Conservation (phyloP, 1,140 invertebrate genomes). For the Euura lappo region DNA sequence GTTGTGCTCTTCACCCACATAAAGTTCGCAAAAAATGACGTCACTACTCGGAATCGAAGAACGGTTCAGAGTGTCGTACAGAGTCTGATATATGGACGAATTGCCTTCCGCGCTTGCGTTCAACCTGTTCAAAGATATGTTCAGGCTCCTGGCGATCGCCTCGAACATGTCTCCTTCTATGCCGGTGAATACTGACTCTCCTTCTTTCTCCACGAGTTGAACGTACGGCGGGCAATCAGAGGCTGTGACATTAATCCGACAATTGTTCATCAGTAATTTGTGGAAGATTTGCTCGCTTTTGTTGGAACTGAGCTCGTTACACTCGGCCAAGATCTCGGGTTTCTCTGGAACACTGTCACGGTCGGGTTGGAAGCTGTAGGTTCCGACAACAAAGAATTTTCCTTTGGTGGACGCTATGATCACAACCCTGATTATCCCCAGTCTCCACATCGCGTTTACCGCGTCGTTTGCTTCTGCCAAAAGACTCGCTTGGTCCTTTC, state of each 20-base stretch:
- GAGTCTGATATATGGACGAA: background rate
- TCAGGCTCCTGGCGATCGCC: conserved; percentile 27
- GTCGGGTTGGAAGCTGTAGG: conserved; percentile 25
- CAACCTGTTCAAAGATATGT: conserved; percentile 29
- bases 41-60: conserved; percentile 28
- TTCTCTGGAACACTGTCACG: conserved; percentile 22
- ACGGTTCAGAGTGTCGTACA: conserved; percentile 1
- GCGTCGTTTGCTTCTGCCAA: conserved; percentile 22
- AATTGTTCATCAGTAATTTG: conserved; percentile 29
- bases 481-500: conserved; percentile 31
- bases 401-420: conserved; percentile 34
- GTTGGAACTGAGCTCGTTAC: conserved; percentile 10
- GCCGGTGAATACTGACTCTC: conserved; percentile 14
- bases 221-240: conserved; percentile 40
- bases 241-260: conserved; percentile 31
- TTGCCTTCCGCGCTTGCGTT: conserved; percentile 11
- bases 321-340: conserved; percentile 33
- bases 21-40: conserved; percentile 43
- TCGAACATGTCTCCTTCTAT: conserved; percentile 36
- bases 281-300: conserved; percentile 12
- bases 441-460: conserved; percentile 32
- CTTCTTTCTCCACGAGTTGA: conserved; percentile 8
- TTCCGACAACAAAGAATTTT: conserved; percentile 34
- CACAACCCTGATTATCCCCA: conserved; percentile 29
- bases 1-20: conserved; percentile 27